phyloP scores from a whole-genome alignment of 2,797 vertebrate species.

The Dicrostonyx torquatus region DNA sequence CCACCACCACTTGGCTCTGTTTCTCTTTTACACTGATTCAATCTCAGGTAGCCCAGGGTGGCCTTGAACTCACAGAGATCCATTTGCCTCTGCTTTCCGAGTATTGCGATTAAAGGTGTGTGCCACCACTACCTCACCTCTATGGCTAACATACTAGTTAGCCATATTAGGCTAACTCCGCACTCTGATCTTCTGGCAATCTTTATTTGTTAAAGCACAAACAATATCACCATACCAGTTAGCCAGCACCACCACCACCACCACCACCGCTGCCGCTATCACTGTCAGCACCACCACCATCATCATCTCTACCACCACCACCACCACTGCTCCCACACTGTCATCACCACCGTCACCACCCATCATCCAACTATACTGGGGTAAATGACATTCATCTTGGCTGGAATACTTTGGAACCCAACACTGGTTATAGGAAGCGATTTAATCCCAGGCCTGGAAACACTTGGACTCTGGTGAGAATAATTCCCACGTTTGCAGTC shows the following conservation, averaged over 20 bases:
- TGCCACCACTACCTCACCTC: no score
- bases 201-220: no score
- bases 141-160: no score
- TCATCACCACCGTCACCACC: no score
- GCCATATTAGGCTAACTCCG: no score
- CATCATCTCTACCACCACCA: not conserved
- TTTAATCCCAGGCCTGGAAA: constrained; percentile 17
- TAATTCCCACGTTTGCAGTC: constrained; percentile 53
- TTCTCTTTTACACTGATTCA: no score
- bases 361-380: not conserved
- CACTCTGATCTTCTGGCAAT: no score
- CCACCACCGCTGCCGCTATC: not conserved
- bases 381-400: not conserved
- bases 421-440: not conserved
- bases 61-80: no score
- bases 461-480: not conserved
- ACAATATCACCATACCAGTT: not conserved
- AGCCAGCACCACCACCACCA: not conserved
- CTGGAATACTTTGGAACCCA: constrained; percentile 38
- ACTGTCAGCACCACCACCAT: not conserved
- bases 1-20: no score
- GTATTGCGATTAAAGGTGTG: no score
- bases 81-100: no score
- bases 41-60: no score
- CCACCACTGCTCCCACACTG: not conserved